Evolutionary conservation across 2,888 invertebrate species (phyloP).

Genomic region (Erpobdella octoculata): DNA sequence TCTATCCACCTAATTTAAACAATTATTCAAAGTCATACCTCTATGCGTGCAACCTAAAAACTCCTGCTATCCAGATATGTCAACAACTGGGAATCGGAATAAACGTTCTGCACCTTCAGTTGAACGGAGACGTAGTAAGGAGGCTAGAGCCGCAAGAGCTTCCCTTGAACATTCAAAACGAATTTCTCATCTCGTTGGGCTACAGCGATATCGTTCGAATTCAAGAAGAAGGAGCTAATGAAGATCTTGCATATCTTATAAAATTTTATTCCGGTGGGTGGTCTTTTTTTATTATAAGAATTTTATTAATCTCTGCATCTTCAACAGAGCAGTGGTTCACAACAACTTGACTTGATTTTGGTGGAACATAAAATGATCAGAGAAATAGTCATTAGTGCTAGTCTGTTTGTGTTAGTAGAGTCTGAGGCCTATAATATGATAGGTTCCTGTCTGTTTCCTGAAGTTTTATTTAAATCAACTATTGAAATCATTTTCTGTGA

Average conservation of each 20-base stretch:
- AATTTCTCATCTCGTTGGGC: slow-evolving; percentile 50
- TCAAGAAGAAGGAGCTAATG: slow-evolving; percentile 49
- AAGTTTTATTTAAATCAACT: no score
- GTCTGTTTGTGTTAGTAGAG: no score
- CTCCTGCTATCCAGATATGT: slow-evolving; percentile 49
- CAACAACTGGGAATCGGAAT: slow-evolving; percentile 15
- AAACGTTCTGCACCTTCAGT: slow-evolving; percentile 50
- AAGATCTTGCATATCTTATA: slow-evolving; percentile 49
- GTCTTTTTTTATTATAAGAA: not conserved
- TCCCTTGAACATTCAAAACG: slow-evolving; percentile 53
- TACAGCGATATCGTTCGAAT: slow-evolving; percentile 46
- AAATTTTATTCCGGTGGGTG: slow-evolving; percentile 51
- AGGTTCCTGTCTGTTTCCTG: no score
- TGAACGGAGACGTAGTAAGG: slow-evolving; percentile 50
- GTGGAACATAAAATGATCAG: no score
- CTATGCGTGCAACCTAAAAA: slow-evolving; percentile 49
- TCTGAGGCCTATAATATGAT: no score
- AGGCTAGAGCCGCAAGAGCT: slow-evolving; percentile 50
- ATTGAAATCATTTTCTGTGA: no score
- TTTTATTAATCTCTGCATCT: not conserved
- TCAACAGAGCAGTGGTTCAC: no score
- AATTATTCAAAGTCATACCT: slow-evolving; percentile 42
- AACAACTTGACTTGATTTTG: no score
- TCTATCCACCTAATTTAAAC: slow-evolving; percentile 45
- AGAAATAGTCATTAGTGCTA: no score